Base-by-base conservation (phyloP, 1,140 invertebrate genomes). In the Drosophila sucinea region DNA sequence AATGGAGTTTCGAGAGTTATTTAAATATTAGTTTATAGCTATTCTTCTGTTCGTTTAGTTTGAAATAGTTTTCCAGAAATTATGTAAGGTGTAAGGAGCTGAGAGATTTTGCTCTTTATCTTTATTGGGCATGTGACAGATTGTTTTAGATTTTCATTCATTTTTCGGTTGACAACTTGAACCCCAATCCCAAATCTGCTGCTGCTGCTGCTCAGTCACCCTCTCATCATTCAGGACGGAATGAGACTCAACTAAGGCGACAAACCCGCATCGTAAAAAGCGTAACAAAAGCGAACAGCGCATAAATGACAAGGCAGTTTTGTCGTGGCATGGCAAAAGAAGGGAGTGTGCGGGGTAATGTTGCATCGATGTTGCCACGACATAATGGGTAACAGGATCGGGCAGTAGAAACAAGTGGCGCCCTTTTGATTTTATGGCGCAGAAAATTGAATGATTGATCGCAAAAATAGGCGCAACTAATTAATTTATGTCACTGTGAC, bases 371-470 rank as follows among this genome's bases (percentile, higher is more conserved):
- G 23, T 3, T 25, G 58, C 51, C 47, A 17, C 41, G 47, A n/a
- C 33, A 54, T 33, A 66, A 33, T 81, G 60, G 67, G 44, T 51
- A 51, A 51, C 44, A 27, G 23, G 23, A 41, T 41, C 40, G 40
- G 40, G 40, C 40, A n/a, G 40, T 11, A 51, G 23, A 57, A 61
- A 77, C 77, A 89, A 87, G 84, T 89, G 83, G 72, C 57, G 56
- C 40, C 11, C 47, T 55, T 40, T 29, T 70, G 77, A 79, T 77
- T 89, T 89, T 89, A 89, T 89, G 84, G 80, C 60, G 84, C 84
- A 81, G 84, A 89, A 89, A 89, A 89, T 89, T 78, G 71, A 89
- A 89, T 89, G 84, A 89, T 89, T 80, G 84, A 89, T 89, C 84
- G 85, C 60, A 44, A 70, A 84, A 89, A 84, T 78, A 89, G 84